Evolutionary conservation across 1,140 invertebrate genomes (phyloP), one percentile per base, ranked within the genome.

Genomic region (Aphidius ervi): DNA sequence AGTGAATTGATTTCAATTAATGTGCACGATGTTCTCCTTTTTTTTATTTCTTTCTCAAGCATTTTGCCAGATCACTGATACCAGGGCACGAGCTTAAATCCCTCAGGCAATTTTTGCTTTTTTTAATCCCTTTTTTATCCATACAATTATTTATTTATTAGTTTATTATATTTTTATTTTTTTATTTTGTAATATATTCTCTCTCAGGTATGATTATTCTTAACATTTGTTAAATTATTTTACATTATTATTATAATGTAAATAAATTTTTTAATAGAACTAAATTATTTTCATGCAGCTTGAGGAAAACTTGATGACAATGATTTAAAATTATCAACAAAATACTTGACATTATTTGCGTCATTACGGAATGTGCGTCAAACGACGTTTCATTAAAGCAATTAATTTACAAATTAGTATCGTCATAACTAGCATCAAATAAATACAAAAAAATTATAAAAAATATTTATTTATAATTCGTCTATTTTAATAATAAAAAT

Each of bases 1-100:
- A 59, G 42, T 9, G 58, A 66, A 66, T 61, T 63, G 59, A 63
- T 66, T 66, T 66, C 62, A 66, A 66, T 66, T 66, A 63, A 57
- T 62, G 65, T 48, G 23, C 53, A 20, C 63, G 5, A 9, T 31
- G 40, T 43, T 42, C 49, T 37, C 54, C 54, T 40, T 40, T 40
- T 9, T 37, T 10, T 5, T 37, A 1, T 52, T 9, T 10, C 31
- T 10, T 52, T n/a, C 37, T 16, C 9, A 8, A 53, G 23, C 45
- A 57, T 59, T 63, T 63, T 57, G 56, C 56, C 65, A 58, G 56
- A 63, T 64, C 48, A n/a, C 46, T 59, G 58, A 59, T 59, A 59
- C 47, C 56, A 47, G 42, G 58, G 48, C 58, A 59, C 58, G 58
- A 59, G 58, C 58, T 42, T 20, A 42, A 47, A 23, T 57, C 58